phyloP scores from a whole-genome alignment of 37 sponge, comb jelly and placozoan genomes.

The Mnemiopsis leidyi region DNA sequence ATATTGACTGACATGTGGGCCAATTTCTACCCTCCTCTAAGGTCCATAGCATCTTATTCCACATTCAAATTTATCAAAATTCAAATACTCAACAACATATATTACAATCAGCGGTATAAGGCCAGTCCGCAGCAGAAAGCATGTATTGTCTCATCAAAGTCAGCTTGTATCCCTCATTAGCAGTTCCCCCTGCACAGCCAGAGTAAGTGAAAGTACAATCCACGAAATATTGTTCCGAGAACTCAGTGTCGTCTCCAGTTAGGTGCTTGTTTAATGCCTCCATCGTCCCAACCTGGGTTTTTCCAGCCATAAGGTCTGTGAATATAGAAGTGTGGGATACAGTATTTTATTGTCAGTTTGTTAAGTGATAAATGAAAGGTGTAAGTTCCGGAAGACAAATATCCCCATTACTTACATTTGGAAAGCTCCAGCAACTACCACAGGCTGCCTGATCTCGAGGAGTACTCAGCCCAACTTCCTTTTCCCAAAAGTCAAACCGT shows the following conservation, averaged over 20 bases:
- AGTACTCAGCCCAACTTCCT: background rate
- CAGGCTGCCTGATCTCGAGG: background rate
- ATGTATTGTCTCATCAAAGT: background rate
- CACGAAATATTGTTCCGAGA: slow-evolving; percentile 49
- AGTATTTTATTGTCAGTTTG: too few relatives aligned
- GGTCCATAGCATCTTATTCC: too few relatives aligned
- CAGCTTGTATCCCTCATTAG: slow-evolving; percentile 33
- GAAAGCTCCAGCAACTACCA: slow-evolving; percentile 38
- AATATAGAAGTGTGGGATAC: too few relatives aligned
- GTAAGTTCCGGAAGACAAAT: too few relatives aligned
- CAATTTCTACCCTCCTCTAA: too few relatives aligned
- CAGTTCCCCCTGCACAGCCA: slow-evolving; percentile 29
- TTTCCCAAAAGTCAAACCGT: background rate
- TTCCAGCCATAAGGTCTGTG: too few relatives aligned
- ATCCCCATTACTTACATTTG: background rate
- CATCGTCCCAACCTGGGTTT: slow-evolving; percentile 6
- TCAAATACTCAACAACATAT: too few relatives aligned
- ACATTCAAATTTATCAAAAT: too few relatives aligned
- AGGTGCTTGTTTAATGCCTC: background rate
- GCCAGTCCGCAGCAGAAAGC: background rate
- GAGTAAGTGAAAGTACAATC: background rate
- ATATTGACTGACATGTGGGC: too few relatives aligned
- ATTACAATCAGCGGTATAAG: slow-evolving; percentile 14
- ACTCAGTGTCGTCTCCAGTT: slow-evolving; percentile 11
- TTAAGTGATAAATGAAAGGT: too few relatives aligned